Evolutionary conservation across 1,140 invertebrate species (phyloP).

Genomic region (Plodia interpunctella): DNA sequence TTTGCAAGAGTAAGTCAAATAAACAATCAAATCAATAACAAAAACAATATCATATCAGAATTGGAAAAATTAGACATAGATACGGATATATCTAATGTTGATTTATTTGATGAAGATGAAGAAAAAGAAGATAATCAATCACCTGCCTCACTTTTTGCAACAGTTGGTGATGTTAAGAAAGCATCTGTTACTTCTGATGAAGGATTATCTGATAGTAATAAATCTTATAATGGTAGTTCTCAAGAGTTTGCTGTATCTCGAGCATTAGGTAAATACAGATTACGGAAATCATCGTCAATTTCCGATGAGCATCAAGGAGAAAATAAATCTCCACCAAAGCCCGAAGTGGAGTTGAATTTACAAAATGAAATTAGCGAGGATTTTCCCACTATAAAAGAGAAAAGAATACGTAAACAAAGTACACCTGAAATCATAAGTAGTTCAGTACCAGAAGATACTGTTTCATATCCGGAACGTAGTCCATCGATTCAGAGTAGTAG

Average conservation of each 20-base stretch:
- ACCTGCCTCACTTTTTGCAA: constrained; percentile 83
- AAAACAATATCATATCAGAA: constrained; percentile 69
- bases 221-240: constrained; percentile 66
- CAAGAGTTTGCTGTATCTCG: constrained; percentile 91
- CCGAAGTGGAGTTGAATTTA: constrained; percentile 64
- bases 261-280: constrained; percentile 88
- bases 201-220: constrained; percentile 78
- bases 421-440: constrained; percentile 67
- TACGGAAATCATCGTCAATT: constrained; percentile 84
- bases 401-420: constrained; percentile 50
- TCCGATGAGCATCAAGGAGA: constrained; percentile 80
- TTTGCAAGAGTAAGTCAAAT: constrained; percentile 73
- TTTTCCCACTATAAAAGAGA: constrained; percentile 44
- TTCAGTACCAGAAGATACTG: constrained; percentile 62
- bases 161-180: constrained; percentile 84
- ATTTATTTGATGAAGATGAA: constrained; percentile 78
- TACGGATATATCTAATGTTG: constrained; percentile 78
- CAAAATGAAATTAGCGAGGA: constrained; percentile 50
- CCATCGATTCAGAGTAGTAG: constrained; percentile 80
- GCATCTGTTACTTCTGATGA: constrained; percentile 77
- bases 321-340: constrained; percentile 73
- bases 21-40: constrained; percentile 34
- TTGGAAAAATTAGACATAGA: constrained; percentile 75
- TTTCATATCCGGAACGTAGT: constrained; percentile 78
- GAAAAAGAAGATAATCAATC: constrained; percentile 79